Evolutionary conservation across 2,888 invertebrate genomes (phyloP).

Genomic region (Onthophagus sagittarius): DNA sequence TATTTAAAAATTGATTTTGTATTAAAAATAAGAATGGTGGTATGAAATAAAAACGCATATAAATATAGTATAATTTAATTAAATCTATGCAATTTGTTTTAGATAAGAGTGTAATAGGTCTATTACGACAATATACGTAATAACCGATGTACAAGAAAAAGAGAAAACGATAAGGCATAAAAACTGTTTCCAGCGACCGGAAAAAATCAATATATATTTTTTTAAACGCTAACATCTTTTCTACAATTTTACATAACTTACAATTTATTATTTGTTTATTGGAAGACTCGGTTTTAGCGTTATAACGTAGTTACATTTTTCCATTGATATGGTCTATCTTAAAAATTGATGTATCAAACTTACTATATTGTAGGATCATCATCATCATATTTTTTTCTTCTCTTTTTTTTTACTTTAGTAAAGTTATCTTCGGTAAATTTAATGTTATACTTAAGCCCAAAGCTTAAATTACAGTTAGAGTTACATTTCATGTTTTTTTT

Average conservation of each 20-base stretch:
- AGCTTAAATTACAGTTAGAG: slow-evolving; percentile 5
- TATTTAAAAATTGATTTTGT: no score
- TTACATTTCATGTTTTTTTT: neutral
- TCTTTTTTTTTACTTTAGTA: slow-evolving; percentile 3
- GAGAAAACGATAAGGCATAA: slow-evolving; percentile 41
- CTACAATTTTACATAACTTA: slow-evolving; percentile 40
- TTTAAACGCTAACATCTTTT: slow-evolving; percentile 33
- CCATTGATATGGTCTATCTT: slow-evolving; percentile 26
- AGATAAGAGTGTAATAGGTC: slow-evolving; percentile 42
- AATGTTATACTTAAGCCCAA: slow-evolving; percentile 15
- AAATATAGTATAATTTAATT: slow-evolving; percentile 42
- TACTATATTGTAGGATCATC: slow-evolving; percentile 36
- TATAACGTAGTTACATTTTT: slow-evolving; percentile 35
- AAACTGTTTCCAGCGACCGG: slow-evolving; percentile 10
- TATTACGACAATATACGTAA: slow-evolving; percentile 46
- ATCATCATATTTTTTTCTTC: neutral
- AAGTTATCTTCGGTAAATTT: slow-evolving; percentile 14
- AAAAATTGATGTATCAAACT: slow-evolving; percentile 39
- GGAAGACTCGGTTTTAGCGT: slow-evolving; percentile 51
- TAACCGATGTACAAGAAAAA: slow-evolving; percentile 43
- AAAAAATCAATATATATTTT: slow-evolving; percentile 30
- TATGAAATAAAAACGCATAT: neutral
- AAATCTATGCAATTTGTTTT: slow-evolving; percentile 48
- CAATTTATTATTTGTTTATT: slow-evolving; percentile 51
- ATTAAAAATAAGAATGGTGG: slow-evolving; percentile 31